Base-by-base conservation (phyloP, 2,797 vertebrate species). In the Yasuhikotakia modesta region DNA sequence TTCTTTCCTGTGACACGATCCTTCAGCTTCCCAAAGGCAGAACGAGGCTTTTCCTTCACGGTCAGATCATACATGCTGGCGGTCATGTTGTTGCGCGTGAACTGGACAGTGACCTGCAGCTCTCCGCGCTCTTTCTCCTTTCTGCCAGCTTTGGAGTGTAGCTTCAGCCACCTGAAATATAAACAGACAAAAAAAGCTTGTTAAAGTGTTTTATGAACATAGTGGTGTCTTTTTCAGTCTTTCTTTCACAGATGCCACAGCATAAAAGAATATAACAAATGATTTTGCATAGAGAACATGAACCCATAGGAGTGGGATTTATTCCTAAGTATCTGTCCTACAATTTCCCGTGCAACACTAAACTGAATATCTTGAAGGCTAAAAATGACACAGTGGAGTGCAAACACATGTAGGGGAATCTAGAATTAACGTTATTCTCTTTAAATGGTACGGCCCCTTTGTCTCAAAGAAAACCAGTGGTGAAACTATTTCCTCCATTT, bases 11-110 rank as follows among this genome's bases (percentile, higher is more conserved):
- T 96, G 90, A 99, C 90, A 5, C 97, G 97, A 82, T 99, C 98
- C 90, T 96, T 98, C 72, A 99, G 95, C 87, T 95, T 97, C 16
- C 96, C 94, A 0, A 99, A 97, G 13, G 97, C 94, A 0, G 97
- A 98, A 64, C 96, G 95, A 0, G 95, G 93, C 80, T 98, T 98
- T 86, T 99, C 97, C 89, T 97, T 97, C 78, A 94, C 71, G 63
- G 96, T 99, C 79, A 99, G 94, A 91, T 99, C 97, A 0, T 97
- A 99, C 98, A 99, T 99, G 87, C 98, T 99, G 90, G 98, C 98
- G 0, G 97, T 97, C 86, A 99, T 90, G 91, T 90, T 98, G 92
- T 96, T 95, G 66, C 96, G 94, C 0, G 95, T 97, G 87, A 99
- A 99, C 87, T 96, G 96, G 70, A 97, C 91, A 1, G 94, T 95